phyloP scores from a whole-genome alignment of 2,888 invertebrate genomes.

The Eristalis arbustorum region DNA sequence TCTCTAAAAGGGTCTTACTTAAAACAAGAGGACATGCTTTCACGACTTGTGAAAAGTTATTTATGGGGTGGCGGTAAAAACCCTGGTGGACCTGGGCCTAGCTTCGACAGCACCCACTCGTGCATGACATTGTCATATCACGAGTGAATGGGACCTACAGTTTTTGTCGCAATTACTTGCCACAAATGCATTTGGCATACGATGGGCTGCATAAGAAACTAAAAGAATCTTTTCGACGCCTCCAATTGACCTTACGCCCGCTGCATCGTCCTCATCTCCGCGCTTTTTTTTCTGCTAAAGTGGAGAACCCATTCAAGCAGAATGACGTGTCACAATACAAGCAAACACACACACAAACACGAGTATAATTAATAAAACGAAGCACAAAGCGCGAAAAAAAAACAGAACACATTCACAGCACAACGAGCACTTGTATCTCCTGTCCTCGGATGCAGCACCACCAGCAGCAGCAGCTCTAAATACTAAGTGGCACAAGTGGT shows the following conservation, averaged over 20 bases:
- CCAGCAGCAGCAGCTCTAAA: constrained; percentile 24
- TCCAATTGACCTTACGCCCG: background rate
- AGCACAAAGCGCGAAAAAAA: background rate
- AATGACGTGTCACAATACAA: background rate
- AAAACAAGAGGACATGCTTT: too few species aligned
- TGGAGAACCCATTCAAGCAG: background rate
- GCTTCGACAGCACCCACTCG: too few species aligned
- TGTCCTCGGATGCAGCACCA: constrained; percentile 40
- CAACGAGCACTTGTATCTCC: background rate
- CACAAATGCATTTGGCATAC: too few species aligned
- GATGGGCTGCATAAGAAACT: background rate
- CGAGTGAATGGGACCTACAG: too few species aligned
- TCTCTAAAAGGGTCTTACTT: too few species aligned
- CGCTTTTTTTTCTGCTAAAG: background rate
- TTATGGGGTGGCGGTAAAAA: too few species aligned
- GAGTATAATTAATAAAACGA: constrained; percentile 22
- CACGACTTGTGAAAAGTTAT: too few species aligned
- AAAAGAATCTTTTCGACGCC: background rate
- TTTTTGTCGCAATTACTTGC: too few species aligned
- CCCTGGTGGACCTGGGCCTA: too few species aligned
- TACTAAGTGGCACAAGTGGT: constrained; percentile 57
- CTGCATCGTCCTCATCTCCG: background rate
- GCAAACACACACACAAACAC: background rate
- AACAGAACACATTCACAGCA: background rate
- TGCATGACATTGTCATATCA: too few species aligned